Percentiles rank a stretch among this genome's conserved stretches.
These are phyloP conservation scores for Phataginus tetradactyla DNA, from an alignment of 2,797 vertebrate species.

Conservation along the genomic window DNA sequence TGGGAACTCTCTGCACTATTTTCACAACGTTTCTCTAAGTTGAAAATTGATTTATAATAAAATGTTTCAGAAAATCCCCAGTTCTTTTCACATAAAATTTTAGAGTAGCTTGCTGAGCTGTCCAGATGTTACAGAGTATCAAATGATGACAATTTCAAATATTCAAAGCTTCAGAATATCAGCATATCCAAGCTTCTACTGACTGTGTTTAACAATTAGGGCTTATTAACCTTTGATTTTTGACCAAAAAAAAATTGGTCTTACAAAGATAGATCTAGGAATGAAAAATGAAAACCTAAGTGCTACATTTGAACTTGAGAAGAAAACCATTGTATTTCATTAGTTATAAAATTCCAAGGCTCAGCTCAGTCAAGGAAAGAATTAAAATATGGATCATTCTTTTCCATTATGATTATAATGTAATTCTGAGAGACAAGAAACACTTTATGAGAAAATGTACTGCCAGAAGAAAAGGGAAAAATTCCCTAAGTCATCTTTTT, in stretches of 20 bases:
- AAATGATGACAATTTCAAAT: slow-evolving; percentile 52
- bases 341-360: slow-evolving; percentile 42
- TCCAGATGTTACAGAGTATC: neutral
- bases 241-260: slow-evolving; percentile 3
- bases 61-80: neutral
- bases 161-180: slow-evolving; percentile 57
- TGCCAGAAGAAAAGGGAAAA: neutral
- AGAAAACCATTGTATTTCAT: slow-evolving; percentile 42
- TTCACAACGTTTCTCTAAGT: slow-evolving; percentile 14
- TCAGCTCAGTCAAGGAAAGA: slow-evolving; percentile 13
- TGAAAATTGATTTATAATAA: slow-evolving; percentile 5
- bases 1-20: neutral
- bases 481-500: neutral
- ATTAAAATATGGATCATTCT: slow-evolving; percentile 14
- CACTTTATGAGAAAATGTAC: slow-evolving; percentile 33
- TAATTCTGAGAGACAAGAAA: slow-evolving; percentile 46
- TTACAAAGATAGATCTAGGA: slow-evolving; percentile 63
- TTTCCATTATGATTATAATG: slow-evolving; percentile 37
- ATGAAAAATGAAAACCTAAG: slow-evolving; percentile 56
- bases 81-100: slow-evolving; percentile 32
- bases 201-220: slow-evolving; percentile 72
- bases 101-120: neutral
- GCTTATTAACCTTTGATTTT: slow-evolving; percentile 66
- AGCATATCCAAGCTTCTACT: slow-evolving; percentile 58
- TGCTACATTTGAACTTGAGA: neutral